Base-by-base conservation (phyloP, 2,888 invertebrate species). In the Latrodectus hesperus region DNA sequence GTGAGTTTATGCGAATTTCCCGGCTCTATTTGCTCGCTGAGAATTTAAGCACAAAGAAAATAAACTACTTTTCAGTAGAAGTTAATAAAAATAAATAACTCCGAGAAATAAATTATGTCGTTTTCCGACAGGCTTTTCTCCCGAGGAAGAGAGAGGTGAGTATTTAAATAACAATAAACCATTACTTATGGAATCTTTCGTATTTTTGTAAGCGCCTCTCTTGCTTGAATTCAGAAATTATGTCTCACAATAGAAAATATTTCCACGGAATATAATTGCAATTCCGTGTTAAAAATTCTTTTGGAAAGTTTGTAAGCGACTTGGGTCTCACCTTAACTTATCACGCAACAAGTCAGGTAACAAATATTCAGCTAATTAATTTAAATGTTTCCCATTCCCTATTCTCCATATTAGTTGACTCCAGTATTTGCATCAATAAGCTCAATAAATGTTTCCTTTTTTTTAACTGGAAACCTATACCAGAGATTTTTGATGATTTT, bases 11-110 rank as follows among this genome's bases (percentile, higher is more conserved):
- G 86, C 67, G 81, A 77, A 81, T 76, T 87, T 80, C 53, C 76
- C 71, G 67, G 17, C 52, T 81, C 77, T 81, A 81, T 87, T 87
- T 81, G 77, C 68, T 71, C 67, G 60, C 76, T 22, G 67, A 80
- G 71, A 80, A 86, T 80, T 80, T 65, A 83, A 78, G 53, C 77
- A 65, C 84, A 84, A 81, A 87, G 86, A 87, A 82, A 87, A 87
- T 72, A 76, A 82, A 81, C 68, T 71, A 80, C 81, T 77, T 80
- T 14, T 55, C 49, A n/a, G 55, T 64, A 55, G 9, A 49, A 26
- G 76, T 81, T 87, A 76, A 87, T 87, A 81, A 87, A 87, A 87
- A 81, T 87, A 87, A 87, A 82, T 87, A 87, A 81, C 71, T 73
- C 72, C 49, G 71, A 22, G 73, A 77, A 70, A 77, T 87, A 76